A percentile compares a stretch with the other conserved stretches of the same genome.
phyloP scores from a whole-genome alignment of 2,888 invertebrate species.

The Synergus umbraculus region DNA sequence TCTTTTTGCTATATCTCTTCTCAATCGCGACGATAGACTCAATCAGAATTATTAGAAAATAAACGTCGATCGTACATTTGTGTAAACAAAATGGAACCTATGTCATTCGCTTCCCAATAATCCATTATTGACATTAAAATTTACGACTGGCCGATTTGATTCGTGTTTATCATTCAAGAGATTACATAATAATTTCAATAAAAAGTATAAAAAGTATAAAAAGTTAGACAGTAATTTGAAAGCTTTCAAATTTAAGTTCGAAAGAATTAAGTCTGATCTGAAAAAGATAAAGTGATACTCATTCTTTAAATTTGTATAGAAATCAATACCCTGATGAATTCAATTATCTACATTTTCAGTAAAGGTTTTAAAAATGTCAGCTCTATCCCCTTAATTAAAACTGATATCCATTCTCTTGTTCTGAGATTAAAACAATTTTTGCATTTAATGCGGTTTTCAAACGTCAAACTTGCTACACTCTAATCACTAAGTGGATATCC shows the following conservation, averaged over 20 bases:
- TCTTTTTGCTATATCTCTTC: neutral
- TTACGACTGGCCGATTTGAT: constrained; percentile 66
- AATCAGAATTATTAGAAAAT: constrained; percentile 69
- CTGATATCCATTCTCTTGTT: neutral
- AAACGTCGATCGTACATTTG: constrained; percentile 65
- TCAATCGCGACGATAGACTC: constrained; percentile 59
- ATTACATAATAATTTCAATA: neutral
- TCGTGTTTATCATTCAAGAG: neutral
- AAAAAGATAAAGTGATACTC: neutral
- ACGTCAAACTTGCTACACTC: constrained; percentile 54
- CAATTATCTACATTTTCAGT: neutral
- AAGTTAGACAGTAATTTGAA: no score
- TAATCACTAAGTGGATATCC: constrained; percentile 64
- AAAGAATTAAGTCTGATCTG: neutral
- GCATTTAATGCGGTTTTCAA: constrained; percentile 51
- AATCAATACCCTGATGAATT: neutral
- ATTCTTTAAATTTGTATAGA: neutral
- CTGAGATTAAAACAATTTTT: constrained; percentile 56
- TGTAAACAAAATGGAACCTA: constrained; percentile 62
- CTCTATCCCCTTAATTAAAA: neutral
- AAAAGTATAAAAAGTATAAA: neutral
- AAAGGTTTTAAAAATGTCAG: neutral
- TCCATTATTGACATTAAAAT: constrained; percentile 75
- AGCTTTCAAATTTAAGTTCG: neutral
- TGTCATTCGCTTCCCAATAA: constrained; percentile 66